phyloP scores from a whole-genome alignment of 2,888 invertebrate genomes.

The Prosapia bicincta region DNA sequence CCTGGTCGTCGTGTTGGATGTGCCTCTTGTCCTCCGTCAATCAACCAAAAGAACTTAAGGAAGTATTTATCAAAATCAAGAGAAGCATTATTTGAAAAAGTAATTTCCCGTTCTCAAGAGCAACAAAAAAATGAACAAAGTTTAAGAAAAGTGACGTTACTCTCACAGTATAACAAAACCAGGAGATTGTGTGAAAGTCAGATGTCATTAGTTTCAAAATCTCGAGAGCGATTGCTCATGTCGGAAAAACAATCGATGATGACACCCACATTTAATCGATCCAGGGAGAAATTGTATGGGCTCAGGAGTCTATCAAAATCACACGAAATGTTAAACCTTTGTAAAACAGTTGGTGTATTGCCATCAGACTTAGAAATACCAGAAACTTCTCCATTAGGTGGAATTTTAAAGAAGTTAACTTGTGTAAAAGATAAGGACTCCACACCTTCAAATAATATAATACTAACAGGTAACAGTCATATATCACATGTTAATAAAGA shows the following conservation, averaged over 20 bases:
- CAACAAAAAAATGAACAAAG: conserved; percentile 23
- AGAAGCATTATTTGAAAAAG: conserved; percentile 50
- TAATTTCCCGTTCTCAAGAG: conserved; percentile 44
- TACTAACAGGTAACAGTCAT: not conserved
- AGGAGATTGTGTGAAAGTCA: conserved; percentile 49
- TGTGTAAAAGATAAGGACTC: conserved; percentile 34
- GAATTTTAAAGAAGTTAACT: conserved; percentile 29
- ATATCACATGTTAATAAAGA: not conserved
- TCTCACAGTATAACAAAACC: conserved; percentile 42
- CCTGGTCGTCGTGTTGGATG: conserved; percentile 35
- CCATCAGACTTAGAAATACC: conserved; percentile 17
- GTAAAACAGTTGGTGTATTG: conserved; percentile 41
- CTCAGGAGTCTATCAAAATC: conserved; percentile 50
- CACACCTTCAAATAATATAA: not conserved
- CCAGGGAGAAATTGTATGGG: conserved; percentile 50
- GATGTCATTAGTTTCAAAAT: conserved; percentile 49
- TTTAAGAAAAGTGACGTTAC: conserved; percentile 34
- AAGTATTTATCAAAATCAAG: conserved; percentile 52
- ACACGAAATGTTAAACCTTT: conserved; percentile 50
- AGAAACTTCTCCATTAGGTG: conserved; percentile 16
- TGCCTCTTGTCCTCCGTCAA: conserved; percentile 35
- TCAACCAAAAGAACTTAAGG: conserved; percentile 44
- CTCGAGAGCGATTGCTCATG: conserved; percentile 44
- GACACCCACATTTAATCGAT: conserved; percentile 45
- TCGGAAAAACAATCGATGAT: conserved; percentile 36